phyloP scores from a whole-genome alignment of 2,113 vertebrate genomes.

The Ptychochromis oligacanthus region DNA sequence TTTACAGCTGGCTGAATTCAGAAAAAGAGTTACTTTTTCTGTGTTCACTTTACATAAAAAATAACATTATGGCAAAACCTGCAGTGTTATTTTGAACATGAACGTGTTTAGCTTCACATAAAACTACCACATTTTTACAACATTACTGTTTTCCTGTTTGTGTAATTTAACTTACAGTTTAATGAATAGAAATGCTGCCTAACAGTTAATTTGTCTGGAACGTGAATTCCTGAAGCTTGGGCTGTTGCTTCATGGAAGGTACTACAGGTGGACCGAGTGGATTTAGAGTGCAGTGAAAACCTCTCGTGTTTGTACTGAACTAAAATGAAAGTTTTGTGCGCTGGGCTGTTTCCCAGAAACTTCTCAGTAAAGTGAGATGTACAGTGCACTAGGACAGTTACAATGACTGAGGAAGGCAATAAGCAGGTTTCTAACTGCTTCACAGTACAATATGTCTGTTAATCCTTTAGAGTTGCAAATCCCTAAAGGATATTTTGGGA shows the following conservation, averaged over 20 bases:
- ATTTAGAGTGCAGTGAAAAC: accelerated
- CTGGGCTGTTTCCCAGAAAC: not conserved
- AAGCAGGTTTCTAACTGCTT: not conserved
- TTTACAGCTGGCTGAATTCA: not conserved
- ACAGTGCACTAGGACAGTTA: not conserved
- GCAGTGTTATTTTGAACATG: too few species aligned
- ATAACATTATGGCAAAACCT: not conserved
- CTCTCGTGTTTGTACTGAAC: not conserved
- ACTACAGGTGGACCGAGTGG: not conserved
- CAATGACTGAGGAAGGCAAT: not conserved
- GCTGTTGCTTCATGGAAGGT: too few species aligned
- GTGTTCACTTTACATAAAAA: not conserved
- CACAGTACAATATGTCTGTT: not conserved
- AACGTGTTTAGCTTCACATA: not conserved
- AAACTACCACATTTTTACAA: not conserved
- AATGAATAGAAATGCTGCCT: too few species aligned
- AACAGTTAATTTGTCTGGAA: too few species aligned
- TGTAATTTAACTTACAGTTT: not conserved
- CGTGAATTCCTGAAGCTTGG: too few species aligned
- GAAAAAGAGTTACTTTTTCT: not conserved
- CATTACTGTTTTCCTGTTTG: not conserved
- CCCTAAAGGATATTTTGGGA: not conserved
- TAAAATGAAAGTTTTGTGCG: not conserved
- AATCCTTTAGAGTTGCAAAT: not conserved
- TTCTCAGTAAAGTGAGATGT: not conserved